Percentiles rank a stretch among this genome's conserved stretches.
phyloP scores from a whole-genome alignment of 2,888 invertebrate genomes.

The Agrochola litura region DNA sequence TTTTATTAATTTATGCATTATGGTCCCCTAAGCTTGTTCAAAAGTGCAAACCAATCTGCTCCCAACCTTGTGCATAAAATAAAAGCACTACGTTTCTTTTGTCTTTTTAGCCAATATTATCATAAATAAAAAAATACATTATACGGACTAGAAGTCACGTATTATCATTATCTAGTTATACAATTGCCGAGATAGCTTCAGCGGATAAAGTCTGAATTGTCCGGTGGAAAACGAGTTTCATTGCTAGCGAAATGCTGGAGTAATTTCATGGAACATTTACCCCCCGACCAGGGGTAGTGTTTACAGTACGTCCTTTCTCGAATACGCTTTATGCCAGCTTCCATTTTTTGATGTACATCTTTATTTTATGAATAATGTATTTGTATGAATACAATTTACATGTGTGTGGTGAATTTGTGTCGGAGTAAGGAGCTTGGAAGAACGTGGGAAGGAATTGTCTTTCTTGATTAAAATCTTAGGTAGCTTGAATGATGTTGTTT shows the following conservation, averaged over 20 bases:
- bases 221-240: slow-evolving; percentile 70
- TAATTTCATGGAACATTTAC: slow-evolving; percentile 88
- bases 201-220: slow-evolving; percentile 78
- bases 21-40: background rate
- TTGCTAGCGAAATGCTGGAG: slow-evolving; percentile 80
- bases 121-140: slow-evolving; percentile 41
- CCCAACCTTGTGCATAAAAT: background rate
- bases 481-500: background rate
- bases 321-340: slow-evolving; percentile 64
- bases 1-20: background rate
- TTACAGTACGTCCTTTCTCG: slow-evolving; percentile 71
- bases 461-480: slow-evolving; percentile 14
- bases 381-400: slow-evolving; percentile 60
- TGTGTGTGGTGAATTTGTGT: slow-evolving; percentile 36
- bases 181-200: slow-evolving; percentile 66
- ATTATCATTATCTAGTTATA: slow-evolving; percentile 64
- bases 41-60: background rate
- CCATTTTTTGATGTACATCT: slow-evolving; percentile 68
- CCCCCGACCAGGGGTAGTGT: slow-evolving; percentile 80
- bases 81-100: background rate
- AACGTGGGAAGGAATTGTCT: slow-evolving; percentile 3
- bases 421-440: background rate
- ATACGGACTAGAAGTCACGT: slow-evolving; percentile 52
- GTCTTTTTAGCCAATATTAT: slow-evolving; percentile 21
- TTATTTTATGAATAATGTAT: slow-evolving; percentile 69